Evolutionary conservation across 2,113 vertebrate genomes (phyloP).

Genomic region (Crotophaga sulcirostris): DNA sequence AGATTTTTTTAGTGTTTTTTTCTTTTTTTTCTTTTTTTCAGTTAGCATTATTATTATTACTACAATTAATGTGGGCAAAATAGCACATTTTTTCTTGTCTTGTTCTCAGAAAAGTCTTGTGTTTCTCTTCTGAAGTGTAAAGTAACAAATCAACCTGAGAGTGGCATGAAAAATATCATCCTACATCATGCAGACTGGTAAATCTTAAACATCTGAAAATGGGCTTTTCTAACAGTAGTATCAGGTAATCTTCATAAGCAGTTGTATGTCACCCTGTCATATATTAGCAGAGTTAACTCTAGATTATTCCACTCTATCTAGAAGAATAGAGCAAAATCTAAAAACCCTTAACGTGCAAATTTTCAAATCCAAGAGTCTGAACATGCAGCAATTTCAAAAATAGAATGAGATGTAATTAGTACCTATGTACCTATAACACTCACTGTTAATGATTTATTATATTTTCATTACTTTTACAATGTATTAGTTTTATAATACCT

Average conservation of each 20-base stretch:
- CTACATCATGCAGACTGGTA: neutral
- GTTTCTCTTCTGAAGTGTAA: neutral
- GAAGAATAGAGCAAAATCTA: neutral
- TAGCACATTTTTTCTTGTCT: neutral
- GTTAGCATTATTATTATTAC: neutral
- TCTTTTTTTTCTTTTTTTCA: neutral
- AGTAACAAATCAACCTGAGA: neutral
- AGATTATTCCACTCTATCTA: neutral
- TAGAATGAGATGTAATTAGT: neutral
- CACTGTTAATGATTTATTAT: neutral
- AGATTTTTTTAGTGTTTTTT: neutral
- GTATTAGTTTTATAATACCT: neutral
- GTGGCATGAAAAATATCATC: neutral
- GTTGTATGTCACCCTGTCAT: neutral
- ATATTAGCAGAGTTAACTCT: neutral
- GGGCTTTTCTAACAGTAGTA: neutral
- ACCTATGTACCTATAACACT: neutral
- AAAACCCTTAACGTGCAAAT: neutral
- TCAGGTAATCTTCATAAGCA: neutral
- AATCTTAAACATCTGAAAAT: neutral
- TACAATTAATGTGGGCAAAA: neutral
- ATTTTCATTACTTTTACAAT: neutral
- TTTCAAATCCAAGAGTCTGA: neutral
- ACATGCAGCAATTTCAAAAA: neutral
- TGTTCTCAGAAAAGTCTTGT: neutral